Conservation (phyloP, 2,888 invertebrate genomes). For the Papilio gigon region DNA sequence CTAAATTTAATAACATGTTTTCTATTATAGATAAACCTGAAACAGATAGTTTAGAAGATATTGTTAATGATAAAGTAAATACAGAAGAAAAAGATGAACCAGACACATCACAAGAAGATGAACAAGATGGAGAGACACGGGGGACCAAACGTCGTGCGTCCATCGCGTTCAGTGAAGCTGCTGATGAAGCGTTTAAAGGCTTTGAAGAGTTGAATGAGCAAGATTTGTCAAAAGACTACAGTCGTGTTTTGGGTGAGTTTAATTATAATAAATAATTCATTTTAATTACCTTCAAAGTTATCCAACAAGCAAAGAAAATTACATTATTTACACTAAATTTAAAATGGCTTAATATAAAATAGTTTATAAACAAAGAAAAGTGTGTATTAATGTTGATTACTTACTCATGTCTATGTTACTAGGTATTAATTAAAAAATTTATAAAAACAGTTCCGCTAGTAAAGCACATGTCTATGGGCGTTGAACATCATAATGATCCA, state of each 20-base stretch:
- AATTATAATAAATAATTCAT: background rate
- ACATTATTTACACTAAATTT: too few species aligned
- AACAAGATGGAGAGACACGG: slow-evolving; percentile 50
- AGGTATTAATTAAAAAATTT: too few species aligned
- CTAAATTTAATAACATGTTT: background rate
- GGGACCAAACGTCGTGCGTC: slow-evolving; percentile 73
- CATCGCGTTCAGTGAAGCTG: slow-evolving; percentile 64
- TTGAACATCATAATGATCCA: too few species aligned
- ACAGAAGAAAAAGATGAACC: background rate
- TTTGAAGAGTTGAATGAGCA: slow-evolving; percentile 60
- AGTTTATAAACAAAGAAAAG: too few species aligned
- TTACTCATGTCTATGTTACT: too few species aligned
- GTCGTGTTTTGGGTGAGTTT: slow-evolving; percentile 63
- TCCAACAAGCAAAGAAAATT: too few species aligned
- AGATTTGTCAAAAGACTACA: slow-evolving; percentile 57
- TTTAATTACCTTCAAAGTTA: background rate
- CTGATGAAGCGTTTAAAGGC: slow-evolving; percentile 67
- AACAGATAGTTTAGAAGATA: slow-evolving; percentile 40
- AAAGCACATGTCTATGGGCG: too few species aligned
- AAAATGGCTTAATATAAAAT: too few species aligned
- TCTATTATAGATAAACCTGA: slow-evolving; percentile 32
- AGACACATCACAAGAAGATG: slow-evolving; percentile 6
- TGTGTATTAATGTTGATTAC: too few species aligned
- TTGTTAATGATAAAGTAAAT: slow-evolving; percentile 8
- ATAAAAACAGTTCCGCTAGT: too few species aligned